Conservation (phyloP, 2,113 vertebrate species). For the Micromys minutus region DNA sequence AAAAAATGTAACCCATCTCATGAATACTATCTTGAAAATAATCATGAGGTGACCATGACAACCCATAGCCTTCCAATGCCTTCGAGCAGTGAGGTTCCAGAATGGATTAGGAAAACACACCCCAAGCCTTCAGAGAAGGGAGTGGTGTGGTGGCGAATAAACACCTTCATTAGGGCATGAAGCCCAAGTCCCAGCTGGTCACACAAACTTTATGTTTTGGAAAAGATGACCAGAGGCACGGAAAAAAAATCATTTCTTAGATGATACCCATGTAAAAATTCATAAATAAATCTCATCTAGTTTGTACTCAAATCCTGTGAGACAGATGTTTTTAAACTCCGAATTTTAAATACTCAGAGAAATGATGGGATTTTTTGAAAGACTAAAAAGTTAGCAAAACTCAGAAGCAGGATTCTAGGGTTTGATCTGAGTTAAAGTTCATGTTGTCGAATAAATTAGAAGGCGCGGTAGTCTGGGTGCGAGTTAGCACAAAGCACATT, state of each 20-base stretch:
- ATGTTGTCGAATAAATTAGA: not conserved
- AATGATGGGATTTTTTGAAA: not conserved
- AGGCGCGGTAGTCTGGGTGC: not conserved
- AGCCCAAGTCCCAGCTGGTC: not conserved
- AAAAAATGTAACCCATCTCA: not conserved
- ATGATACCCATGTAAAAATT: not conserved
- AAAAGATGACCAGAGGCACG: not conserved
- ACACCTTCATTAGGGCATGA: not conserved
- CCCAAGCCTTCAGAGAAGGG: not conserved
- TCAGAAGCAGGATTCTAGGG: not conserved
- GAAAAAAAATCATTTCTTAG: not conserved
- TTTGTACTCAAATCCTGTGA: not conserved
- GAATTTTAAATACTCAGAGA: constrained; percentile 4
- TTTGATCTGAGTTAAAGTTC: not conserved
- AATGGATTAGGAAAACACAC: not conserved
- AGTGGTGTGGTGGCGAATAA: not conserved
- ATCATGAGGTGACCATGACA: not conserved
- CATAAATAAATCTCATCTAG: constrained; percentile 37
- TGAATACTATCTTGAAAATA: not conserved
- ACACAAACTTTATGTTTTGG: not conserved
- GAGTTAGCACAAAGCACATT: fast-evolving
- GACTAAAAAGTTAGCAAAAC: not conserved
- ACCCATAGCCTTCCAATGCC: not conserved
- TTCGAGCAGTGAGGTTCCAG: not conserved
- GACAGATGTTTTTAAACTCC: not conserved